Evolutionary conservation across 2,888 invertebrate genomes (phyloP), one percentile per base, ranked within the genome.

Genomic region (Agelastica alni): DNA sequence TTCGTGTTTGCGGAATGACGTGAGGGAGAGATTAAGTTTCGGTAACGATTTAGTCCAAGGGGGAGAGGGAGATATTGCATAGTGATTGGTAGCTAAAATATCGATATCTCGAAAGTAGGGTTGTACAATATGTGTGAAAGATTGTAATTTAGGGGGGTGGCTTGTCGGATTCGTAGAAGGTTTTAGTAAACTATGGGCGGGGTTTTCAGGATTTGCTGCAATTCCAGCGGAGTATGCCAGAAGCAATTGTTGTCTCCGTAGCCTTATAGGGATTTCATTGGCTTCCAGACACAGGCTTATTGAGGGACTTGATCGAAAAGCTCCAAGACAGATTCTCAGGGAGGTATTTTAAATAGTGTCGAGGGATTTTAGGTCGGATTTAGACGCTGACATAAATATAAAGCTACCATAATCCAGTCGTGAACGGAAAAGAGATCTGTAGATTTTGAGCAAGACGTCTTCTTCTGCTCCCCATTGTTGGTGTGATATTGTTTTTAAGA

Each of bases 351-450:
- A 36, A 6, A 51, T 28, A 1, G 51, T 17, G 10, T 34, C 13
- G 7, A 49, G 22, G 14, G 10, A 10, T 18, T 14, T 49, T 31
- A 49, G 14, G 22, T 42, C 31, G 16, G 18, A 13, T 32, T 49
- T 31, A 14, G 22, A 17, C 1, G 22, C 28, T 4, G 42, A 42
- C 20, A 20, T 41, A 10, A 7, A 49, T 9, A 42, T 37, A 26
- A 30, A 13, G 14, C 42, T 17, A 5, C 26, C 42, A 12, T 51
- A 36, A 26, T 43, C 51, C 7, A 43, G 6, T 43, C 17, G 16
- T 3, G 34, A 34, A 14, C 34, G 37, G n/a, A 51, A 43, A 14
- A 51, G 43, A 6, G 51, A 32, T 34, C 51, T 42, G 36, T 42
- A 36, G 22, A 51, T 20, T 39, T 20, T 49, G n/a, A 41, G 32